These are phyloP conservation scores for Latrodectus hesperus DNA, from an alignment of 2,888 invertebrate genomes.

Conservation along the genomic window DNA sequence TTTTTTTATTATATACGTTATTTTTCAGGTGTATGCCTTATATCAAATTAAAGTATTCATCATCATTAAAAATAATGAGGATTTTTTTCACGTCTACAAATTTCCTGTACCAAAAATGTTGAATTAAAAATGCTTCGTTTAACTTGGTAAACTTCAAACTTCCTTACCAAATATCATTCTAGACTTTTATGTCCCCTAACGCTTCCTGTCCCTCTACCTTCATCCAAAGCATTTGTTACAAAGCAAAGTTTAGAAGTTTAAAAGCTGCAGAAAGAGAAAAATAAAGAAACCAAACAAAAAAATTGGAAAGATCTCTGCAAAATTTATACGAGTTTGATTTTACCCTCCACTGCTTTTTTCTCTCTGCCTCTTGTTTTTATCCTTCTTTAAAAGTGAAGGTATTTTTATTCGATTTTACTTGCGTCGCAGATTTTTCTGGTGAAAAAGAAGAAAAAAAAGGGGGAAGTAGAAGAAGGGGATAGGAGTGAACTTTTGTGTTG, in stretches of 20 bases:
- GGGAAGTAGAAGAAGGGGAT: background rate
- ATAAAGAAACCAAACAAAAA: slow-evolving; percentile 19
- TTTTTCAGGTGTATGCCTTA: too few relatives aligned
- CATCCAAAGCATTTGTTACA: slow-evolving; percentile 7
- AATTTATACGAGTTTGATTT: slow-evolving; percentile 69
- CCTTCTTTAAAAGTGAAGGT: slow-evolving; percentile 65
- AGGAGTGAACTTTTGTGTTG: slow-evolving; percentile 39
- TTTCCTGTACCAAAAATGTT: background rate
- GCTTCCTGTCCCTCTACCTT: background rate
- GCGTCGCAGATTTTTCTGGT: slow-evolving; percentile 54
- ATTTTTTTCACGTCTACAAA: too few relatives aligned
- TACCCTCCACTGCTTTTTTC: slow-evolving; percentile 51
- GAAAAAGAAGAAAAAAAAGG: slow-evolving; percentile 14
- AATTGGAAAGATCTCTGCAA: slow-evolving; percentile 21
- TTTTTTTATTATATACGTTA: too few relatives aligned
- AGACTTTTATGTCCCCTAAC: slow-evolving; percentile 1
- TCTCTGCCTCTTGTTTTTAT: slow-evolving; percentile 57
- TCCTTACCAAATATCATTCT: background rate
- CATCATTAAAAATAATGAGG: too few relatives aligned
- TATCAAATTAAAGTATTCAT: too few relatives aligned
- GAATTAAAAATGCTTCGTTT: background rate
- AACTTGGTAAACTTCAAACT: background rate
- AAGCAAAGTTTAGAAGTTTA: slow-evolving; percentile 64
- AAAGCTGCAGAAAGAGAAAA: slow-evolving; percentile 21
- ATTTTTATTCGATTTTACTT: slow-evolving; percentile 69